phyloP scores from a whole-genome alignment of 2,888 invertebrate species.

The Molanna angustata region DNA sequence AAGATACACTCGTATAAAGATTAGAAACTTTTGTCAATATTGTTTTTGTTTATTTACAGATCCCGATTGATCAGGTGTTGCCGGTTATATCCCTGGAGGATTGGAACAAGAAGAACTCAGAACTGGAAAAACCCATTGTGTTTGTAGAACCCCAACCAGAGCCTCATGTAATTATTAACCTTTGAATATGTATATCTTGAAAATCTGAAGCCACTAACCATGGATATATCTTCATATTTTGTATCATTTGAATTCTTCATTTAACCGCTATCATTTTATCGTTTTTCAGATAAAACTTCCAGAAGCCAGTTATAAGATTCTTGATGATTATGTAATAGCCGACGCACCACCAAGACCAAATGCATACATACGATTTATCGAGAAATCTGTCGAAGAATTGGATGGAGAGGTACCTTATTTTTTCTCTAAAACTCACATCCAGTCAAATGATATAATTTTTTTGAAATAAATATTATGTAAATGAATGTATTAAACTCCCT shows the following conservation, averaged over 20 bases:
- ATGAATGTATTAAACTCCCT: too few species aligned
- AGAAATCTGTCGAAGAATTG: slow-evolving; percentile 89
- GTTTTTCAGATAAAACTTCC: slow-evolving; percentile 55
- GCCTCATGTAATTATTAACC: slow-evolving; percentile 44
- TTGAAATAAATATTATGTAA: too few species aligned
- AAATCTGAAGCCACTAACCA: not conserved
- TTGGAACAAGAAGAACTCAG: slow-evolving; percentile 53
- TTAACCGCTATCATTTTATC: not conserved
- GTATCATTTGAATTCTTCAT: too few species aligned
- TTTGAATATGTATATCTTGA: not conserved
- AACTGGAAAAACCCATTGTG: slow-evolving; percentile 48
- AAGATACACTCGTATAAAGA: too few species aligned
- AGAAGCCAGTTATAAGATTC: slow-evolving; percentile 65
- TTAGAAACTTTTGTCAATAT: too few species aligned
- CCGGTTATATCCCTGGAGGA: slow-evolving; percentile 70
- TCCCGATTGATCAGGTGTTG: slow-evolving; percentile 63
- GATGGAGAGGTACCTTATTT: slow-evolving; percentile 66
- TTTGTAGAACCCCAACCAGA: slow-evolving; percentile 47
- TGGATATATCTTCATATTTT: not conserved
- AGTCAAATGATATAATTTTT: too few species aligned
- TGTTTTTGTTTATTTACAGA: slow-evolving; percentile 31
- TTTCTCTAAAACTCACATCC: too few species aligned
- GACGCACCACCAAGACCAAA: slow-evolving; percentile 83
- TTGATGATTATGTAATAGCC: slow-evolving; percentile 75
- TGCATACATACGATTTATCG: slow-evolving; percentile 91